These are phyloP conservation scores for Orussus abietinus DNA, from an alignment of 1,140 invertebrate species.

Conservation along the genomic window DNA sequence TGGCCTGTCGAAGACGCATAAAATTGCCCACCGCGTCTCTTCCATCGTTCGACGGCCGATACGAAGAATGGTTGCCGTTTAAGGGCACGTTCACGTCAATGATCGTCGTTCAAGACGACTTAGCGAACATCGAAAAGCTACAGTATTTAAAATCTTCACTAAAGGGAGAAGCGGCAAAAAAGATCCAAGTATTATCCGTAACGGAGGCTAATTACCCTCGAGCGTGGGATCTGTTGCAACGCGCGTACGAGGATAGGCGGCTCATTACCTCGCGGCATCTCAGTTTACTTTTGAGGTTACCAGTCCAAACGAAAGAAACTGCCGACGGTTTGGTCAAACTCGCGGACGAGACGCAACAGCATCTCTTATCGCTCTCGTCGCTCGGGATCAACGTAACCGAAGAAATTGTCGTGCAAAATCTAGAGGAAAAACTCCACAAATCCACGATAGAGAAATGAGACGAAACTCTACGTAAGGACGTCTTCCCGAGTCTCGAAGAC, in stretches of 20 bases:
- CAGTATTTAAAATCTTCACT: too few relatives aligned
- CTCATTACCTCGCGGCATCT: conserved; percentile 7
- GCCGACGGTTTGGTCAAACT: conserved; percentile 1
- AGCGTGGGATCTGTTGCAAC: too few relatives aligned
- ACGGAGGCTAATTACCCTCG: conserved; percentile 3
- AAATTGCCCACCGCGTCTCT: conserved; percentile 1
- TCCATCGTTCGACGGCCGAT: not conserved
- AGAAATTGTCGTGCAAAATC: not conserved
- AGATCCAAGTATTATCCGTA: conserved; percentile 5
- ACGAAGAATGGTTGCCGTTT: conserved; percentile 3
- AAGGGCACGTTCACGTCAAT: conserved; percentile 3
- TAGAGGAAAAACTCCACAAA: conserved; percentile 7
- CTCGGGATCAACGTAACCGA: not conserved
- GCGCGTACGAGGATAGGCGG: too few relatives aligned
- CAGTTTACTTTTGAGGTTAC: conserved; percentile 3
- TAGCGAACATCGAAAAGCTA: too few relatives aligned
- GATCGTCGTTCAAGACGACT: conserved; percentile 2
- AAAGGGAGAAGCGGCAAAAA: conserved; percentile 3
- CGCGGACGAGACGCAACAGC: conserved; percentile 8
- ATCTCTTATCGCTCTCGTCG: not conserved
- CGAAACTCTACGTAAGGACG: not conserved
- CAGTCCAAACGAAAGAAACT: too few relatives aligned
- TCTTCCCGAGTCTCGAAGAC: conserved; percentile 3
- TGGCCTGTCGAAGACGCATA: conserved; percentile 3
- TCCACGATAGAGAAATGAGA: conserved; percentile 1